These are phyloP conservation scores for Synergus gifuensis DNA, from an alignment of 2,888 invertebrate genomes.

Conservation along the genomic window DNA sequence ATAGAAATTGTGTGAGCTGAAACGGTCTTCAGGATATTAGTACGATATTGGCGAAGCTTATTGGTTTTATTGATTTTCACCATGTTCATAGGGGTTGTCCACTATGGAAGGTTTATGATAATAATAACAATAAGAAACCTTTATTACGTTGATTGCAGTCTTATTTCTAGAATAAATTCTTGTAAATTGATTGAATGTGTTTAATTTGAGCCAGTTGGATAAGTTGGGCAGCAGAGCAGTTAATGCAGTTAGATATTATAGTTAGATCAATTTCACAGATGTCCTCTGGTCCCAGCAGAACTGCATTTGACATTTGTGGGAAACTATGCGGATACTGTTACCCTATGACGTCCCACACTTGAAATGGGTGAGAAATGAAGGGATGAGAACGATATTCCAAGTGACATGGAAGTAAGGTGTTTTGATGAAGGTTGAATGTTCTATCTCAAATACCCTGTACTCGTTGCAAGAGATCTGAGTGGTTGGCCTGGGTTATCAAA, in stretches of 20 bases:
- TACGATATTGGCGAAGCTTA: slow-evolving; percentile 73
- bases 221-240: background rate
- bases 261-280: background rate
- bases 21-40: slow-evolving; percentile 75
- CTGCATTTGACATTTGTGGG: slow-evolving; percentile 11
- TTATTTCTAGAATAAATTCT: background rate
- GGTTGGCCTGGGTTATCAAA: slow-evolving; percentile 6
- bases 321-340: slow-evolving; percentile 6
- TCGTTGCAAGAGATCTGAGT: slow-evolving; percentile 16
- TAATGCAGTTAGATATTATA: background rate
- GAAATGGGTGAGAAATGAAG: slow-evolving; percentile 25
- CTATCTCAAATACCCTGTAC: slow-evolving; percentile 7
- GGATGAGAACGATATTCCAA: slow-evolving; percentile 25
- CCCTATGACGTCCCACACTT: slow-evolving; percentile 9
- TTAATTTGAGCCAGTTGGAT: background rate
- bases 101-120: slow-evolving; percentile 60
- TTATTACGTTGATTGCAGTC: too few relatives aligned
- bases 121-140: too few relatives aligned
- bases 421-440: slow-evolving; percentile 25
- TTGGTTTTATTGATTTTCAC: slow-evolving; percentile 72
- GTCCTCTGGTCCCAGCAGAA: slow-evolving; percentile 7
- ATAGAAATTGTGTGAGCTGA: slow-evolving; percentile 60
- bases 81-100: slow-evolving; percentile 58
- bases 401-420: slow-evolving; percentile 30
- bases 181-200: background rate